Percentiles rank a stretch among this genome's conserved stretches.
Conservation (phyloP, 1,140 invertebrate genomes). For the Drosophila insularis region DNA sequence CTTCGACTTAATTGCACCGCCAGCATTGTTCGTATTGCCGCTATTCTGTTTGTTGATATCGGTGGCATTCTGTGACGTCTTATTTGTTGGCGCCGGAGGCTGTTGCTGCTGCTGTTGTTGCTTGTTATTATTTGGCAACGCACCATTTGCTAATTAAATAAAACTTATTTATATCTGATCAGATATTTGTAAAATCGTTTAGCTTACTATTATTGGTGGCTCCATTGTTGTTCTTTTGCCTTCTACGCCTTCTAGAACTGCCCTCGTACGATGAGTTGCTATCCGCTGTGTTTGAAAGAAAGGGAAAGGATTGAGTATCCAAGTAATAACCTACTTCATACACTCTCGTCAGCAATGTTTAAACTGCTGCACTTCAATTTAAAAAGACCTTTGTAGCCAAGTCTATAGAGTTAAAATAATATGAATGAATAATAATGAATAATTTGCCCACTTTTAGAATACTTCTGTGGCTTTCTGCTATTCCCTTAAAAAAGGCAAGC, state of each 20-base stretch:
- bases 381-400: too few species aligned
- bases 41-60: constrained; percentile 74
- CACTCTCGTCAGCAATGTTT: too few species aligned
- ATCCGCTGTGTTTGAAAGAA: constrained; percentile 55
- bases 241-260: constrained; percentile 76
- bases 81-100: constrained; percentile 44
- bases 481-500: too few species aligned
- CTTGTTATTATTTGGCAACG: constrained; percentile 73
- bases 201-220: constrained; percentile 79
- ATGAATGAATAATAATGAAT: too few species aligned
- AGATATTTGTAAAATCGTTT: too few species aligned
- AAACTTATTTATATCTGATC: constrained; percentile 1
- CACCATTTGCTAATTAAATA: constrained; percentile 65
- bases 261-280: constrained; percentile 81
- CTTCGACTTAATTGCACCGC: constrained; percentile 59
- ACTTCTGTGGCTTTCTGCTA: too few species aligned
- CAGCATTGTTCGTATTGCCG: constrained; percentile 60
- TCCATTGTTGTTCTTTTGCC: constrained; percentile 78
- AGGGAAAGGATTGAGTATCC: neutral
- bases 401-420: too few species aligned
- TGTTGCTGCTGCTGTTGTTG: constrained; percentile 47
- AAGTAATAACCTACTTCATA: too few species aligned
- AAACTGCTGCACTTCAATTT: too few species aligned
- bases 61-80: constrained; percentile 54
- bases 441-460: too few species aligned